Conservation (phyloP, 1,140 invertebrate genomes). For the Bradynema listronoti region DNA sequence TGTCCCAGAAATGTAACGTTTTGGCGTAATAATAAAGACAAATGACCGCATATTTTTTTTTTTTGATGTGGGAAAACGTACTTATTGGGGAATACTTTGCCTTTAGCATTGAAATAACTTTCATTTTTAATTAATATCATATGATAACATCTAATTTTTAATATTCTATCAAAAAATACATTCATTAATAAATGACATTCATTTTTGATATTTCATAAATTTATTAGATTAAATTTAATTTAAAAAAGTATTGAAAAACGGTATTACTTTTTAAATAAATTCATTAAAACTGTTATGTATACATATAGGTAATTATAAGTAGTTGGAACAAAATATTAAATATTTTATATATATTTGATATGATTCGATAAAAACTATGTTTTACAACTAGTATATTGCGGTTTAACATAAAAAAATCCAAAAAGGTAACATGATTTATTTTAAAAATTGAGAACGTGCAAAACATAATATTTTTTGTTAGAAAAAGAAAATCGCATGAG, state of each 20-base stretch:
- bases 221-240: neutral
- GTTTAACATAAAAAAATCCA: too few species aligned
- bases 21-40: too few species aligned
- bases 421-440: too few species aligned
- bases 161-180: neutral
- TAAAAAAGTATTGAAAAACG: neutral
- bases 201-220: neutral
- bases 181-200: neutral
- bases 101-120: constrained; percentile 4
- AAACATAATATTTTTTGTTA: too few species aligned
- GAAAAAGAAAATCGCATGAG: too few species aligned
- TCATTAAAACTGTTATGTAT: neutral
- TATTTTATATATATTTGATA: too few species aligned
- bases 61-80: neutral
- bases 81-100: constrained; percentile 3
- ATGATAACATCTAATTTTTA: neutral
- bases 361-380: too few species aligned
- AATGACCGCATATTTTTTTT: too few species aligned
- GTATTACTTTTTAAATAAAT: neutral
- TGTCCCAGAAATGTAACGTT: neutral
- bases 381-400: too few species aligned
- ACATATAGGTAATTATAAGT: too few species aligned
- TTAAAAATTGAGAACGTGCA: too few species aligned
- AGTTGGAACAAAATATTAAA: too few species aligned
- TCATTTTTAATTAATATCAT: neutral